Base-by-base conservation (phyloP, 2,888 invertebrate species). In the Melanargia galathea region DNA sequence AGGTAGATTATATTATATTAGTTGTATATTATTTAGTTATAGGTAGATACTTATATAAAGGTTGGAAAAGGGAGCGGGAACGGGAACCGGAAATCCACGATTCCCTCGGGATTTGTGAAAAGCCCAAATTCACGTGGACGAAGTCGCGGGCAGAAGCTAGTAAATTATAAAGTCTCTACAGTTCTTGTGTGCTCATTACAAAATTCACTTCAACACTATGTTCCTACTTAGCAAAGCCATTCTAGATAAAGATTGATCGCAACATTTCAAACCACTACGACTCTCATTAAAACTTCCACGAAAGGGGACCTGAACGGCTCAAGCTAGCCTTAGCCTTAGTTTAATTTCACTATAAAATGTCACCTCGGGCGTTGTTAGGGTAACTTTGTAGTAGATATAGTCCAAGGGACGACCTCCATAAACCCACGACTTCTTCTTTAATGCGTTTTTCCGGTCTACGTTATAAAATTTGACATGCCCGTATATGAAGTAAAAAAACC, bases 211-310 rank as follows among this genome's bases (percentile, higher is more conserved):
- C 1, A 26, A 8, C 49, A 6, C 16, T 16, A 49, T 30, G 49
- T n/a, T 26, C 11, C 52, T 35, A 52, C 11, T 52, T 33, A 35
- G 52, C 18, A 33, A 52, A 35, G 20, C 20, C 33, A 52, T 52
- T 43, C 24, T 40, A 55, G 55, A 26, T 55, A 43, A 26, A 55
- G 55, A 55, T 55, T 55, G 55, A 55, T 60, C 38, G 26, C 48
- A 49, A 24, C 40, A 43, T 65, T 56, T 54, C 49, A 49, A 62
- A 43, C 51, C 35, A 64, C 51, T 61, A 48, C 33, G n/a, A 24
- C 38, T 66, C 52, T 59, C 57, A 67, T 67, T 63, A 67, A 67
- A 63, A 69, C 52, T 63, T 68, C 43, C 43, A 54, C 46, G 61
- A 60, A 66, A 60, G 43, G 57, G 56, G 52, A 59, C 55, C 54